Evolutionary conservation across 2,113 vertebrate species (phyloP), one percentile per base, ranked within the genome.

Genomic region (Sterrhoptilus dennistouni): DNA sequence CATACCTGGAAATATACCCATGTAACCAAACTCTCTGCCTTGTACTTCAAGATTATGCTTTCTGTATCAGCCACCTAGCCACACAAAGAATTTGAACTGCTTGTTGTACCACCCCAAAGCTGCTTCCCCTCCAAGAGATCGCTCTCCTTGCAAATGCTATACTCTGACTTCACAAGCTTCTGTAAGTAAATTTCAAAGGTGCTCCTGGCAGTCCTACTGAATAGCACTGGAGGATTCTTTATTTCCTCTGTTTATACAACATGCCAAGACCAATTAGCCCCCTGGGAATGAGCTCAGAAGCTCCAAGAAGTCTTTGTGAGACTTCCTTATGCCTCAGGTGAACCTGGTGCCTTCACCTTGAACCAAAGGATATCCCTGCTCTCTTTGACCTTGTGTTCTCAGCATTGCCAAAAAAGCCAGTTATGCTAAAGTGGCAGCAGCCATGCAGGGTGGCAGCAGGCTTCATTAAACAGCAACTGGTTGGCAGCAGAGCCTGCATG

Each of bases 401-500:
- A 86, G 35, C 75, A 76, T 3, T 77, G 60, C 50, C 70, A 66
- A 31, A 75, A 77, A 65, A 75, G 35, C 9, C 49, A 49, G 33
- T 47, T 28, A 20, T 14, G 38, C 72, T n/a, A 1, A 74, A 16
- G 52, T 35, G 63, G 31, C 22, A 60, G 33, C 44, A 74, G 53
- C 60, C 28, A 17, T 11, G 60, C 35, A 75, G 60, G 50, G 22
- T 33, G 63, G 50, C 65, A 83, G 59, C 50, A 40, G 54, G 63
- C 50, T 84, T 82, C 75, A 57, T 68, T 88, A 72, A 94, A 86
- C 3, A 83, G 75, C 74, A 93, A 91, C 63, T 9, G 53, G 50
- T 23, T 95, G 95, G 90, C 86, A 96, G 81, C 89, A 91, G 60
- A 64, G 74, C 61, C 81, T 54, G 54, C 12, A 35, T 36, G 52